Conservation (phyloP, 2,797 vertebrate genomes). For the Acanthiza pusilla region DNA sequence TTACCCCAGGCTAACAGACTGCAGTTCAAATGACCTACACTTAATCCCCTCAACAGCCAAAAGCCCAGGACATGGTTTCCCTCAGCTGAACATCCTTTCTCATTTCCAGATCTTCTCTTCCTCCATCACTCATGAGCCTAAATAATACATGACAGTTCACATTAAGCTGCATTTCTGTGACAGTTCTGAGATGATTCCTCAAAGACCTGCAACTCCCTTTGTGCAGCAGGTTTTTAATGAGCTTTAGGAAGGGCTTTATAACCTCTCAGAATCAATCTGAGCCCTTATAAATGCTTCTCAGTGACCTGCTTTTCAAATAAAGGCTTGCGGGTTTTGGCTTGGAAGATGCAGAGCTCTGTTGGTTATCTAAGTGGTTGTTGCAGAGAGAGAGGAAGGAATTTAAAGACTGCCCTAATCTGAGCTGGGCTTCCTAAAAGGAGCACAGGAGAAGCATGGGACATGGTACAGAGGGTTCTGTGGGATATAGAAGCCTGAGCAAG, state of each 20-base stretch:
- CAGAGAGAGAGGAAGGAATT: background rate
- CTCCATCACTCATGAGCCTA: background rate
- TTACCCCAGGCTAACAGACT: background rate
- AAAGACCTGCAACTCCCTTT: background rate
- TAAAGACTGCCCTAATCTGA: background rate
- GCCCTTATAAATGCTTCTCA: background rate
- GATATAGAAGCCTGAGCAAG: background rate
- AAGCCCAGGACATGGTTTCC: background rate
- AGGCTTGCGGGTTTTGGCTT: background rate
- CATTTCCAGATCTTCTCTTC: background rate
- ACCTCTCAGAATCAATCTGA: constrained; percentile 30
- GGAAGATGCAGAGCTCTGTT: background rate
- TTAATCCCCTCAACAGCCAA: background rate
- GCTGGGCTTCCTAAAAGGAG: background rate
- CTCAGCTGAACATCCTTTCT: background rate
- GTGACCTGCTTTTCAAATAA: constrained; percentile 3
- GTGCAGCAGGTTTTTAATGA: constrained; percentile 2
- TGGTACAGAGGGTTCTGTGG: background rate
- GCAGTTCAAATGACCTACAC: background rate
- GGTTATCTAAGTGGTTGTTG: background rate
- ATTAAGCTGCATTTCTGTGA: background rate
- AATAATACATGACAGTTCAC: background rate
- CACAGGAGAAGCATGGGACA: fast-evolving
- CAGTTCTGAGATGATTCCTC: background rate
- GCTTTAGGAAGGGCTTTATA: background rate